Conservation (phyloP, 2,888 invertebrate species). For the Philaethria dido region DNA sequence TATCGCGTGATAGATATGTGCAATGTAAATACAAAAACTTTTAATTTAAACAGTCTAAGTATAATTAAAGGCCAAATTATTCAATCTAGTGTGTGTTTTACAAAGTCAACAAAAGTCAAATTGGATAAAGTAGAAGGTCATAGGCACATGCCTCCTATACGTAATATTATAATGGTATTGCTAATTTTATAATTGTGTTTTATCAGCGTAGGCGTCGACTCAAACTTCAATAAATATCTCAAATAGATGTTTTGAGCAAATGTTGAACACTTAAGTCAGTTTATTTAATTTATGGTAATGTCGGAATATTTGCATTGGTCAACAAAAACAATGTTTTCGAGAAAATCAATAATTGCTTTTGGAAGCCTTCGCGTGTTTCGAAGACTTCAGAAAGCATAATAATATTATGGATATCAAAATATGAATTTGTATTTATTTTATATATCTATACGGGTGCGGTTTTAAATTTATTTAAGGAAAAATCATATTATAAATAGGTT, state of each 20-base stretch:
- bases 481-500: background rate
- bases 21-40: slow-evolving; percentile 12
- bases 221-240: slow-evolving; percentile 48
- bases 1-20: slow-evolving; percentile 5
- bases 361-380: slow-evolving; percentile 7
- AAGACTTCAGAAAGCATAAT: background rate
- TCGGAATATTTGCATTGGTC: slow-evolving; percentile 43
- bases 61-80: slow-evolving; percentile 32
- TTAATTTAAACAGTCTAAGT: slow-evolving; percentile 12
- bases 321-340: slow-evolving; percentile 44
- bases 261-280: slow-evolving; percentile 49
- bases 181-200: slow-evolving; percentile 56
- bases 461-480: background rate
- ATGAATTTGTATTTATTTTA: background rate
- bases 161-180: slow-evolving; percentile 48
- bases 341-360: slow-evolving; percentile 28
- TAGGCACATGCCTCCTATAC: slow-evolving; percentile 43
- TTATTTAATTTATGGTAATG: slow-evolving; percentile 48
- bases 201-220: slow-evolving; percentile 50
- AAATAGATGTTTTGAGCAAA: slow-evolving; percentile 49
- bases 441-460: background rate
- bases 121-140: slow-evolving; percentile 49
- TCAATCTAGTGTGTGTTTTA: slow-evolving; percentile 27
- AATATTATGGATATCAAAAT: background rate
- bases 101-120: slow-evolving; percentile 41